These are phyloP conservation scores for Drosophila hydei DNA, from an alignment of 1,140 invertebrate species.

Conservation along the genomic window DNA sequence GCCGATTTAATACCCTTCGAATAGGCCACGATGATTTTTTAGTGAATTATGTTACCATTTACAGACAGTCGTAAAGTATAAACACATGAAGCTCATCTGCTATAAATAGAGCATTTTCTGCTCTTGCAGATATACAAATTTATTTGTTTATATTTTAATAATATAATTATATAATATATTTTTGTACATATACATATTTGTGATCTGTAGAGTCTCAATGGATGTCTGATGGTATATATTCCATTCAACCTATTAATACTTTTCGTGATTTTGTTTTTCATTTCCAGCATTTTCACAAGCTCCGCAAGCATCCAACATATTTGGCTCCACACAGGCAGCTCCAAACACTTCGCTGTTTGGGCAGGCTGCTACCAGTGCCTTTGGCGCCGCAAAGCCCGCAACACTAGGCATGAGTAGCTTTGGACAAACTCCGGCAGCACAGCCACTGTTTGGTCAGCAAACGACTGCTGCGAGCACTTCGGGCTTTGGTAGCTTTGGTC, in stretches of 20 bases:
- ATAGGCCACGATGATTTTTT: not conserved
- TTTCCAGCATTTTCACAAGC: constrained; percentile 66
- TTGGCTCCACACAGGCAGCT: constrained; percentile 62
- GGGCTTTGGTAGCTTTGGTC: constrained; percentile 86
- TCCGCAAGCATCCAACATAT: constrained; percentile 70
- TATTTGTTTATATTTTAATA: too few relatives aligned
- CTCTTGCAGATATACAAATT: too few relatives aligned
- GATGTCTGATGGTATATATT: not conserved
- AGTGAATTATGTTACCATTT: too few relatives aligned
- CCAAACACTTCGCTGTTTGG: constrained; percentile 85
- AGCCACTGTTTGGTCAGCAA: constrained; percentile 86
- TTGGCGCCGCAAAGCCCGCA: constrained; percentile 87
- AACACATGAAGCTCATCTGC: too few relatives aligned
- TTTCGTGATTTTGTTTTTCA: not conserved
- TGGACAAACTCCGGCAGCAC: constrained; percentile 77
- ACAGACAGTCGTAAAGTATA: too few relatives aligned
- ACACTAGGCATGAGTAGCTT: constrained; percentile 86
- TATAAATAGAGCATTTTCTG: too few relatives aligned
- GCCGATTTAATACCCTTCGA: not conserved
- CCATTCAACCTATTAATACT: too few relatives aligned
- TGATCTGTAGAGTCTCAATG: too few relatives aligned
- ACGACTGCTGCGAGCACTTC: constrained; percentile 83
- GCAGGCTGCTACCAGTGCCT: constrained; percentile 85
- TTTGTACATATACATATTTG: too few relatives aligned
- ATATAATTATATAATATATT: too few relatives aligned